These are phyloP conservation scores for Ophiothrix spiculata DNA, from an alignment of 35 echinoderm and acorn worm genomes.

Conservation along the genomic window DNA sequence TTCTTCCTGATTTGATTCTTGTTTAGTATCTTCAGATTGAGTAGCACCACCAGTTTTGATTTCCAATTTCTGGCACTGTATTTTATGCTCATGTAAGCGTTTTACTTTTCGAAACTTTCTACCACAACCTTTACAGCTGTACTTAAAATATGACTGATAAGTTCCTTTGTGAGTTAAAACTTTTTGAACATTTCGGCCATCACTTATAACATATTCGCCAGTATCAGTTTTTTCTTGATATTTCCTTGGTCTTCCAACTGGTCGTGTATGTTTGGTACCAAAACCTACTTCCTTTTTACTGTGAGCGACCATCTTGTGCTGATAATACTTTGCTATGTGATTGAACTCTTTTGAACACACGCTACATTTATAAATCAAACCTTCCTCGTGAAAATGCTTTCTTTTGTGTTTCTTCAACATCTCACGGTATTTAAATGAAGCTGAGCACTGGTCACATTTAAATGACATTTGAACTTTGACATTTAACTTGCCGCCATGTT, in stretches of 20 bases:
- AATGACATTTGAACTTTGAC: constrained; percentile 8
- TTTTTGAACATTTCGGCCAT: no score
- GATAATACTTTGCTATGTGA: not conserved
- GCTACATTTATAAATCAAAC: not conserved
- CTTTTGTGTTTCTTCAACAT: not conserved
- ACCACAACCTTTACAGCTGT: not conserved
- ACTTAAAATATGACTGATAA: not conserved
- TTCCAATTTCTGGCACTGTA: not conserved
- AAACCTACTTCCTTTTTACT: no score
- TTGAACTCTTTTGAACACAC: not conserved
- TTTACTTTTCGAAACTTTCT: not conserved
- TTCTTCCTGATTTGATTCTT: no score
- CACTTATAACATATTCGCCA: no score
- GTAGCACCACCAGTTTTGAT: no score
- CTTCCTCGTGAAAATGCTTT: not conserved
- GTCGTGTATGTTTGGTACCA: no score
- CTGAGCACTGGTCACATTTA: not conserved
- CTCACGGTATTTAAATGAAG: not conserved
- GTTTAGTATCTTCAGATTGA: no score
- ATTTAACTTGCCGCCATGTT: not conserved
- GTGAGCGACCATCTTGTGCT: not conserved
- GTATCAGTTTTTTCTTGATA: not conserved
- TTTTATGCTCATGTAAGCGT: not conserved
- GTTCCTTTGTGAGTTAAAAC: no score
- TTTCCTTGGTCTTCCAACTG: not conserved